Conservation (phyloP, 1,140 invertebrate genomes). For the Metaphire vulgaris region DNA sequence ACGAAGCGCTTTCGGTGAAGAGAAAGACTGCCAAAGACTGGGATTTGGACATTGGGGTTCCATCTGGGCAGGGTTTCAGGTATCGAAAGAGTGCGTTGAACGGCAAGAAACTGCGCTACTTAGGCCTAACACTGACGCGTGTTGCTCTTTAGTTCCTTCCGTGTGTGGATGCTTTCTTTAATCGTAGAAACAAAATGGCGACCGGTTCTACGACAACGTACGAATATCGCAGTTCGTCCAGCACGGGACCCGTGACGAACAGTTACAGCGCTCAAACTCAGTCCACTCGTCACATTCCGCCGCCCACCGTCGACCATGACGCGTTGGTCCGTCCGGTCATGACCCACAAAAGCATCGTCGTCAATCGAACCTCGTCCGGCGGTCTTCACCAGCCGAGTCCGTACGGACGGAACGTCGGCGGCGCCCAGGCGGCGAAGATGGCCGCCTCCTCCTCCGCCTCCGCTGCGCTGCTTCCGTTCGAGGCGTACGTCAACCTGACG, state of each 20-base stretch:
- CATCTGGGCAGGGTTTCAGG: too few relatives aligned
- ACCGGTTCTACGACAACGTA: not conserved
- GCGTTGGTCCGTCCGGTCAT: not conserved
- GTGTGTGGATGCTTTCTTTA: too few relatives aligned
- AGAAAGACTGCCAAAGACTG: too few relatives aligned
- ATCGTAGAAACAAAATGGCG: too few relatives aligned
- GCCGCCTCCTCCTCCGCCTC: not conserved
- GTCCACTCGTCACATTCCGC: not conserved
- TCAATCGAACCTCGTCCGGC: not conserved
- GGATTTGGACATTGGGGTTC: too few relatives aligned
- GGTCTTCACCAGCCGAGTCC: not conserved
- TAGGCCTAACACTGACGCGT: too few relatives aligned
- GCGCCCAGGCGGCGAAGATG: slow-evolving; percentile 20
- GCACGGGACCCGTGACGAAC: not conserved
- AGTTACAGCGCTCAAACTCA: not conserved
- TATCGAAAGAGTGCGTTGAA: too few relatives aligned
- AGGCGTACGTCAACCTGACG: not conserved
- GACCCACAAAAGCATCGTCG: not conserved
- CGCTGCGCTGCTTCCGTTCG: not conserved
- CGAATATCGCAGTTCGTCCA: not conserved
- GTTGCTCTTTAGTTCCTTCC: too few relatives aligned
- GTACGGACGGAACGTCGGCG: slow-evolving; percentile 23
- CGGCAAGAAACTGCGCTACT: too few relatives aligned
- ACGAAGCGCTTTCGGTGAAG: too few relatives aligned
- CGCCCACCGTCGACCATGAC: not conserved